Conservation (phyloP, 2,113 vertebrate genomes). For the Burhinus oedicnemus region DNA sequence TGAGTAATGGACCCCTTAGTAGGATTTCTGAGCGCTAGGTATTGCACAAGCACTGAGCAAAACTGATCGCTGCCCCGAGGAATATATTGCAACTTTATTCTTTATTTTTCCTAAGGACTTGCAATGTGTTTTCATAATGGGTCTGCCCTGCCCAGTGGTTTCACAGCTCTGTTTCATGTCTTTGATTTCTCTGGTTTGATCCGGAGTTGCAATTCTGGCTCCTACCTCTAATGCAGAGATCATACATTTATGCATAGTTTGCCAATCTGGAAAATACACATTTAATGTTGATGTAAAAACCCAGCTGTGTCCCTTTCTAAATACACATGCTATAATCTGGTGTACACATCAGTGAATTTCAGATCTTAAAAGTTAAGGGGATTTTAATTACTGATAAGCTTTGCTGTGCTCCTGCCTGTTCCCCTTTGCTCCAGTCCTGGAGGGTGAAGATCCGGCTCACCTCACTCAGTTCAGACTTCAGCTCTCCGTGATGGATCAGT, state of each 20-base stretch:
- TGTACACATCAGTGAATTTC: background rate
- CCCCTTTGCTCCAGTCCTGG: background rate
- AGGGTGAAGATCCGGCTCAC: background rate
- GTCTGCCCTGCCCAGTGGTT: background rate
- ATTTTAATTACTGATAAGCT: background rate
- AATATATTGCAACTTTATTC: background rate
- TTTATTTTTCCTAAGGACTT: background rate
- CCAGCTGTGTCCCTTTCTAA: background rate
- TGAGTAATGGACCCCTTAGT: background rate
- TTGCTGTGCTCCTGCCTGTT: background rate
- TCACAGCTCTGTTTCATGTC: background rate
- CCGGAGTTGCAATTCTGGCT: background rate
- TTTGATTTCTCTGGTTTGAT: background rate
- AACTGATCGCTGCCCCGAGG: background rate
- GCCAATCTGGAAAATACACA: background rate
- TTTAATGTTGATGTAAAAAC: background rate
- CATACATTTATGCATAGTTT: background rate
- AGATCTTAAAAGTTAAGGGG: background rate
- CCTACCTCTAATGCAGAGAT: background rate
- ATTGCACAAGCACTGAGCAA: background rate
- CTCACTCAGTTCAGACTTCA: background rate
- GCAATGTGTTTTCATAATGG: background rate
- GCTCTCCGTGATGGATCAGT: background rate
- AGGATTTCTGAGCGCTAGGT: background rate
- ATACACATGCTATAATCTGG: background rate